These are phyloP conservation scores for Aplysina aerophoba DNA, from an alignment of 37 sponge, comb jelly and placozoan genomes.

Conservation along the genomic window DNA sequence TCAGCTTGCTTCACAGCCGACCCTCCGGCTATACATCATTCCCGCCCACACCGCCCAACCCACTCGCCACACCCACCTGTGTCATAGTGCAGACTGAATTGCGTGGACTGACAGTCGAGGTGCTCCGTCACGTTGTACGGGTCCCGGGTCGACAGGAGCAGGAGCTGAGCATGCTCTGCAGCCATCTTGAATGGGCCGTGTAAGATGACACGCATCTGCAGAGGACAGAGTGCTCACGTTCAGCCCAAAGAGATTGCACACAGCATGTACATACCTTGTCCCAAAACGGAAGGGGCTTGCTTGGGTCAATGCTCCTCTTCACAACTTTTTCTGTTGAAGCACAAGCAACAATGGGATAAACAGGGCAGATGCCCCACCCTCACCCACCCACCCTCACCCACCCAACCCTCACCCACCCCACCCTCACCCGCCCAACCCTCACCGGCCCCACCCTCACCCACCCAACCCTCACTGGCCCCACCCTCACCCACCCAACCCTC, in stretches of 20 bases:
- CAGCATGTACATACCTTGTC: slow-evolving; percentile 68
- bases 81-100: slow-evolving; percentile 26
- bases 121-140: slow-evolving; percentile 86
- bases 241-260: background rate
- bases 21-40: background rate
- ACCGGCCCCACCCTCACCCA: background rate
- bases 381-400: background rate
- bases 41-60: slow-evolving; percentile 6
- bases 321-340: slow-evolving; percentile 60
- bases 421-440: background rate
- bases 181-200: slow-evolving; percentile 74
- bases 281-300: slow-evolving; percentile 90
- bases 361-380: too few species aligned
- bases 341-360: too few species aligned
- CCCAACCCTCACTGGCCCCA: too few species aligned
- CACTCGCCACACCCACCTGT: slow-evolving; percentile 43
- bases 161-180: slow-evolving; percentile 34
- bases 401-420: background rate
- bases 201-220: slow-evolving; percentile 69
- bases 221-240: background rate
- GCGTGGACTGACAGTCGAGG: slow-evolving; percentile 59
- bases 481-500: too few species aligned
- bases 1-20: background rate
- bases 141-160: slow-evolving; percentile 73
- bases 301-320: slow-evolving; percentile 82